A percentile compares a stretch with the other conserved stretches of the same genome.
phyloP scores from a whole-genome alignment of 2,888 invertebrate genomes.

The Zaprionus lineosus region DNA sequence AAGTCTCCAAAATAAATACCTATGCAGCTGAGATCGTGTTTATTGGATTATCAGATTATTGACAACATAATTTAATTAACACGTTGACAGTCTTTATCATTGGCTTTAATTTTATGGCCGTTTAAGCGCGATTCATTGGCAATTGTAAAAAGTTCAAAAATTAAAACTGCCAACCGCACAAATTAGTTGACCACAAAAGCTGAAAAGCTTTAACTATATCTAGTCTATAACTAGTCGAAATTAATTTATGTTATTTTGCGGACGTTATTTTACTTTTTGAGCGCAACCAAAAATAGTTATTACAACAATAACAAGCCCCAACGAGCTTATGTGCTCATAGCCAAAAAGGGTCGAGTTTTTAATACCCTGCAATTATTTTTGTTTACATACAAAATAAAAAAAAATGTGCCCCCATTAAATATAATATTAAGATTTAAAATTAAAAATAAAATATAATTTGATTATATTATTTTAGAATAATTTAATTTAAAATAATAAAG shows the following conservation, averaged over 20 bases:
- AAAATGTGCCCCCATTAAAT: too few species aligned
- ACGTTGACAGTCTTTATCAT: conserved; percentile 1
- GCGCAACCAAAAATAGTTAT: conserved; percentile 37
- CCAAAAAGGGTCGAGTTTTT: too few species aligned
- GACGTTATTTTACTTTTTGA: conserved; percentile 42
- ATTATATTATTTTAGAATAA: too few species aligned
- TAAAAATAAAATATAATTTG: too few species aligned
- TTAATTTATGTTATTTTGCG: conserved; percentile 72
- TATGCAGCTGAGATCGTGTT: too few species aligned
- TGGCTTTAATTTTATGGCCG: neutral
- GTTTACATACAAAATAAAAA: too few species aligned
- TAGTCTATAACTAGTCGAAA: conserved; percentile 54
- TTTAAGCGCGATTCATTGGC: conserved; percentile 8
- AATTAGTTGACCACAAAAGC: conserved; percentile 62
- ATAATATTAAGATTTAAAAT: too few species aligned
- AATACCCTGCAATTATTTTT: too few species aligned
- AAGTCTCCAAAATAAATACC: too few species aligned
- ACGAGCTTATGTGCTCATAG: neutral
- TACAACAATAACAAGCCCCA: neutral
- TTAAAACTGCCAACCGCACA: conserved; percentile 55
- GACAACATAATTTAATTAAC: conserved; percentile 6
- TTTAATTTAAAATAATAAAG: too few species aligned
- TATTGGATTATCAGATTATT: too few species aligned
- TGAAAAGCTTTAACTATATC: conserved; percentile 20
- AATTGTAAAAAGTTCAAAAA: conserved; percentile 20